Conservation (phyloP, 1,140 invertebrate species). For the Pseudachorutes palmiensis region DNA sequence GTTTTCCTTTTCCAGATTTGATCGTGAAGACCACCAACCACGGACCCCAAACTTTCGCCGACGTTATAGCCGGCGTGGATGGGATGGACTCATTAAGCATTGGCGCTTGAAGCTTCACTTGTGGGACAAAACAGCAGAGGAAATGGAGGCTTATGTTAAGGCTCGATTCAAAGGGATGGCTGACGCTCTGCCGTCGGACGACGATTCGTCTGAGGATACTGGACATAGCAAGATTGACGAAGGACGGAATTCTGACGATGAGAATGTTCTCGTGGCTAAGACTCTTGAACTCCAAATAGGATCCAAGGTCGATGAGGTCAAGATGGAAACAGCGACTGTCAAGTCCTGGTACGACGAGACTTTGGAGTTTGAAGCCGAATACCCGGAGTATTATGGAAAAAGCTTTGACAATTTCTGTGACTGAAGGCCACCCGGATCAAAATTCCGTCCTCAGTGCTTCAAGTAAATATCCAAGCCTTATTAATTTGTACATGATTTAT, state of each 20-base stretch:
- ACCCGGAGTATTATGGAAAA: too few relatives aligned
- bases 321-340: background rate
- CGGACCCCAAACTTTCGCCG: conserved; percentile 74
- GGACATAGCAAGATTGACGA: background rate
- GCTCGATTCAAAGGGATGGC: background rate
- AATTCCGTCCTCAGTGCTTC: too few relatives aligned
- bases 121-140: conserved; percentile 45
- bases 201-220: background rate
- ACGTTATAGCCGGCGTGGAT: conserved; percentile 81
- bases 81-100: conserved; percentile 75
- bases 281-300: too few relatives aligned
- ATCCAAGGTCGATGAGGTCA: too few relatives aligned
- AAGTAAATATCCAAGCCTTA: too few relatives aligned
- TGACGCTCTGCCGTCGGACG: background rate
- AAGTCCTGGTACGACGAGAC: background rate
- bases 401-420: too few relatives aligned
- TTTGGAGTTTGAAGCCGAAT: background rate
- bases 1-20: conserved; percentile 45
- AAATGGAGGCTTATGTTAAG: background rate
- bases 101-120: conserved; percentile 78
- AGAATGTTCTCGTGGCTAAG: background rate
- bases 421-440: too few relatives aligned
- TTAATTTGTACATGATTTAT: too few relatives aligned
- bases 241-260: background rate
- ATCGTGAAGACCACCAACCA: conserved; percentile 63